These are phyloP conservation scores for Sweltsa coloradensis DNA, from an alignment of 1,140 invertebrate species.

Conservation along the genomic window DNA sequence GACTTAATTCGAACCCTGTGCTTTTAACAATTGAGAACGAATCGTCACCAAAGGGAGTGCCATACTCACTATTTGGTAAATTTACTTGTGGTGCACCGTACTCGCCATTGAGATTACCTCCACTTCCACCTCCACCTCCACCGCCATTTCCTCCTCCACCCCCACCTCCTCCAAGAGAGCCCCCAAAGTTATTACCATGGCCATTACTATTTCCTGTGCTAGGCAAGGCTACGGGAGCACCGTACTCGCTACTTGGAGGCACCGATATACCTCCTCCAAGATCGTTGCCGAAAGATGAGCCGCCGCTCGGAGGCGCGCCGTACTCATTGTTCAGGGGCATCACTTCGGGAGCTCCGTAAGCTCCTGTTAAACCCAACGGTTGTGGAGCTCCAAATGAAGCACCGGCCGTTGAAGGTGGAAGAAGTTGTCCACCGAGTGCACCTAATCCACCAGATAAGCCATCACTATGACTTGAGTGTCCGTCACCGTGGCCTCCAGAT, in stretches of 20 bases:
- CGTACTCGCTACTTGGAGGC: constrained; percentile 5
- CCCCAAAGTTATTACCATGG: not conserved
- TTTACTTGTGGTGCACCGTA: constrained; percentile 4
- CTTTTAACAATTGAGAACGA: constrained; percentile 2
- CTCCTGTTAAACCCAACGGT: constrained; percentile 2
- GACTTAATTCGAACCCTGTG: constrained; percentile 9
- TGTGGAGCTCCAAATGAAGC: constrained; percentile 28
- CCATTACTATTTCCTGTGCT: not conserved
- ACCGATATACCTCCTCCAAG: constrained; percentile 21
- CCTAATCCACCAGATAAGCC: too few species aligned
- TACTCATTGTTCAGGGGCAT: constrained; percentile 1
- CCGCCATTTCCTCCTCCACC: too few species aligned
- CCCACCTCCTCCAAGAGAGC: not conserved
- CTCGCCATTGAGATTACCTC: not conserved
- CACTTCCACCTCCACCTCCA: not conserved
- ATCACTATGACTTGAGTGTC: too few species aligned
- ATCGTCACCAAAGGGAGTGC: not conserved
- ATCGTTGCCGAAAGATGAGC: constrained; percentile 25
- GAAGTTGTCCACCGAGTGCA: too few species aligned
- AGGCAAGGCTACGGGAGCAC: not conserved
- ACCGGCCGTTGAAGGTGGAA: too few species aligned
- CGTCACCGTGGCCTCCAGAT: too few species aligned
- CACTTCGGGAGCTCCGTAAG: constrained; percentile 9
- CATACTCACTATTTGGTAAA: constrained; percentile 1
- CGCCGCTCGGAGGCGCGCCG: not conserved